Percentiles rank a stretch among this genome's conserved stretches.
These are phyloP conservation scores for Pionites leucogaster DNA, from an alignment of 2,113 vertebrate genomes.

Conservation along the genomic window DNA sequence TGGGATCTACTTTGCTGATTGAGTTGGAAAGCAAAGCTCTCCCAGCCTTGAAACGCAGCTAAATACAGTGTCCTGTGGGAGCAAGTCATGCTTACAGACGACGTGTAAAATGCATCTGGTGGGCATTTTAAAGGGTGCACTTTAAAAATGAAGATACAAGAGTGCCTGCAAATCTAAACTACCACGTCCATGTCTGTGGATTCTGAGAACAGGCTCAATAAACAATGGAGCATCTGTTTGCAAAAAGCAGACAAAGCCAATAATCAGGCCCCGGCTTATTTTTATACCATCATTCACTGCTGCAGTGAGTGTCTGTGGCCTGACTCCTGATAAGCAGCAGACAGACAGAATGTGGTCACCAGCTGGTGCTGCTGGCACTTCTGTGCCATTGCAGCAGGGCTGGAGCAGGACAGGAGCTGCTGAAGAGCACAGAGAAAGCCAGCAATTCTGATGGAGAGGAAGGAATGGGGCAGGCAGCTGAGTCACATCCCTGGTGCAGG, in stretches of 20 bases:
- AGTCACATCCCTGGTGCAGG: background rate
- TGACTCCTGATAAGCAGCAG: conserved; percentile 33
- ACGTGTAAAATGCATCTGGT: rapidly evolving
- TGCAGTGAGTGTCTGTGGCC: conserved; percentile 6
- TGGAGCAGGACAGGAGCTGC: background rate
- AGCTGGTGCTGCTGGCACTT: conserved; percentile 49
- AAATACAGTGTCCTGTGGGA: background rate
- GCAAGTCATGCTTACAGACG: background rate
- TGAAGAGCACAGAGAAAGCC: background rate
- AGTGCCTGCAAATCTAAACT: background rate
- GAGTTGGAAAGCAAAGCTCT: background rate
- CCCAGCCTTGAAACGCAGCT: background rate
- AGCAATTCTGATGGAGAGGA: rapidly evolving
- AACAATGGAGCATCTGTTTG: conserved; percentile 57
- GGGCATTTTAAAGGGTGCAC: background rate
- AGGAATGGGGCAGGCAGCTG: background rate
- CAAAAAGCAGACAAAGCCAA: conserved; percentile 44
- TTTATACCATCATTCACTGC: conserved; percentile 41
- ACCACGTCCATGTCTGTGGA: rapidly evolving
- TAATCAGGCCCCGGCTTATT: conserved; percentile 34
- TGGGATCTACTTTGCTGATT: rapidly evolving
- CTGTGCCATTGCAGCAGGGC: background rate
- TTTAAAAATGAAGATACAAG: background rate
- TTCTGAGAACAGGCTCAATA: background rate
- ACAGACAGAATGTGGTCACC: background rate